Conservation (phyloP, 2,113 vertebrate species). For the Beaufortia kweichowensis region DNA sequence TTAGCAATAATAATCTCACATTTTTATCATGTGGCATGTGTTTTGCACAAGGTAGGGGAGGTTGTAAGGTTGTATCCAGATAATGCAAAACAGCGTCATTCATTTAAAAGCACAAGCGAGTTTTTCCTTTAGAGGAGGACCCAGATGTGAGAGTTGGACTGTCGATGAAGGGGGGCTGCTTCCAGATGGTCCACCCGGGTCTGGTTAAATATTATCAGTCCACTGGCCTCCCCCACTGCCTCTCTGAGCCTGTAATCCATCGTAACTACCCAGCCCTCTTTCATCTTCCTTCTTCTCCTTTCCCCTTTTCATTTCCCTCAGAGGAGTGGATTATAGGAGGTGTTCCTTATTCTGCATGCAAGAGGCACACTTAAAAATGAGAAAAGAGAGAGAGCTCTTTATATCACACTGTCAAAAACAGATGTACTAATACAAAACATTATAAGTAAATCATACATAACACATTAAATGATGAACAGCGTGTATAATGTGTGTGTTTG, state of each 20-base stretch:
- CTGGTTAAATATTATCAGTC: conserved; percentile 61
- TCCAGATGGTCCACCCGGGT: conserved; percentile 49
- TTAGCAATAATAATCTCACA: conserved; percentile 5
- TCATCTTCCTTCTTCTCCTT: conserved; percentile 30
- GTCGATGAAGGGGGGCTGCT: conserved; percentile 21
- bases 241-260: conserved; percentile 37
- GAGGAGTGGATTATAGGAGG: conserved; percentile 29
- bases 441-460: too few species aligned
- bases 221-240: conserved; percentile 18
- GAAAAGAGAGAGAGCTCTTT: conserved; percentile 3
- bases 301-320: conserved; percentile 26
- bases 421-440: too few species aligned
- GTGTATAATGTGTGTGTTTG: too few species aligned
- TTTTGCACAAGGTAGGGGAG: not conserved
- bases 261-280: conserved; percentile 37
- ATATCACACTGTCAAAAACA: conserved; percentile 1
- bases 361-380: not conserved
- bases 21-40: not conserved
- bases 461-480: too few species aligned
- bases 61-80: not conserved
- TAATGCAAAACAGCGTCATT: conserved; percentile 20
- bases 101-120: not conserved
- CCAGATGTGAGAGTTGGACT: conserved; percentile 48
- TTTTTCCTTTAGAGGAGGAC: conserved; percentile 6
- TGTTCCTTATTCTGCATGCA: not conserved